Conservation (phyloP, 2,113 vertebrate genomes). For the Bucco capensis region DNA sequence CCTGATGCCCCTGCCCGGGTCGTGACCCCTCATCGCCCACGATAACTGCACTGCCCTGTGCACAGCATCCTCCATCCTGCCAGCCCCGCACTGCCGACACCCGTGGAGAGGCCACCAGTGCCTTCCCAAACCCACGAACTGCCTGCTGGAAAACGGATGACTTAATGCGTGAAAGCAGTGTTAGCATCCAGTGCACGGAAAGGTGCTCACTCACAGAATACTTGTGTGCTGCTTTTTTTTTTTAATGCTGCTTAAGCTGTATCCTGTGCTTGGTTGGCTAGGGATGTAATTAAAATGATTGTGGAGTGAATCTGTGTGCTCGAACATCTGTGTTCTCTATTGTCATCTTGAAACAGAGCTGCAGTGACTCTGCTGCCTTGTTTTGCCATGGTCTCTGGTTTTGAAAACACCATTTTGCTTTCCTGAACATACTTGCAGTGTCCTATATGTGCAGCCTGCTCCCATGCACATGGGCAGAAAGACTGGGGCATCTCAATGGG, state of each 20-base stretch:
- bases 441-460: not conserved
- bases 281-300: conserved; percentile 20
- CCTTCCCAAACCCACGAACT: not conserved
- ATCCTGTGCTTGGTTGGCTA: not conserved
- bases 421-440: not conserved
- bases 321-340: conserved; percentile 35
- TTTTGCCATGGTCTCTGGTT: conserved; percentile 11
- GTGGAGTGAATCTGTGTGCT: conserved; percentile 10
- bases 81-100: not conserved
- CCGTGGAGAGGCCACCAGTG: not conserved
- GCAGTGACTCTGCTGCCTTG: conserved; percentile 52
- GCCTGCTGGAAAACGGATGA: not conserved
- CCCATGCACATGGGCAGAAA: not conserved
- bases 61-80: fast-evolving
- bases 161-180: not conserved
- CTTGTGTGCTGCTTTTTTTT: not conserved
- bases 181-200: not conserved
- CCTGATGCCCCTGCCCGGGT: fast-evolving
- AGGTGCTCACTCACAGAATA: not conserved
- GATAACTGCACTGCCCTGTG: not conserved
- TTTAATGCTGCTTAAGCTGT: not conserved
- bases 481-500: not conserved
- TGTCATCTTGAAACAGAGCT: conserved; percentile 57
- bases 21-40: fast-evolving
- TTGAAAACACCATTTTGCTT: conserved; percentile 62